Evolutionary conservation across 2,113 vertebrate species (phyloP).

Genomic region (Lipophrys pholis): DNA sequence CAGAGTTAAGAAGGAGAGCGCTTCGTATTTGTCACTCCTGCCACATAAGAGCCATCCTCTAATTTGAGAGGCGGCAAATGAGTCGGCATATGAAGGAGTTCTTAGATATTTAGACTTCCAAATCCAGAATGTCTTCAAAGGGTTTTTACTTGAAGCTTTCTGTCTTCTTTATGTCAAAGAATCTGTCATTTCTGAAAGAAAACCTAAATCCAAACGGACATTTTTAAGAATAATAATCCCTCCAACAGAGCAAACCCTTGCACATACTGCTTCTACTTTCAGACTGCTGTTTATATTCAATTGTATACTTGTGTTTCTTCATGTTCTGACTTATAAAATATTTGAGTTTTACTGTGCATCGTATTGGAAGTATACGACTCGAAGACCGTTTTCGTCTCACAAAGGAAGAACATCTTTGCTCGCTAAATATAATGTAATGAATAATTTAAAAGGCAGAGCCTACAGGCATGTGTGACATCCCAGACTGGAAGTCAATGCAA

Average conservation of each 20-base stretch:
- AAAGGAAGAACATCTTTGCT: too few relatives aligned
- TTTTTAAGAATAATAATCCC: background rate
- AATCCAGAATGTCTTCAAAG: background rate
- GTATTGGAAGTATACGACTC: too few relatives aligned
- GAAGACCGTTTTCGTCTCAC: too few relatives aligned
- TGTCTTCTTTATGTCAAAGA: background rate
- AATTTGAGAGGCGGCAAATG: constrained; percentile 15
- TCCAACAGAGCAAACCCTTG: background rate
- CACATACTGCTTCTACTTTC: background rate
- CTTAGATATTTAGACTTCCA: background rate
- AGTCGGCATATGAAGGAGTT: background rate
- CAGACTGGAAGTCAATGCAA: too few relatives aligned
- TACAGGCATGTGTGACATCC: too few relatives aligned
- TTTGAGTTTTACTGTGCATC: too few relatives aligned
- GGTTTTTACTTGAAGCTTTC: background rate
- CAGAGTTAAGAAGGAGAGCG: background rate
- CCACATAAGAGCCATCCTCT: constrained; percentile 1
- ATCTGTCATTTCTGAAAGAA: background rate
- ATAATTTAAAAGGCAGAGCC: too few relatives aligned
- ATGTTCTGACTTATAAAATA: too few relatives aligned
- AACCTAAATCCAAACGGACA: background rate
- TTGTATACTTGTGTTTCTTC: too few relatives aligned
- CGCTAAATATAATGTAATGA: too few relatives aligned
- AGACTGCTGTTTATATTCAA: too few relatives aligned
- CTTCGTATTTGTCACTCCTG: background rate